Conservation (phyloP, 2,113 vertebrate species). For the Haemorhous mexicanus region DNA sequence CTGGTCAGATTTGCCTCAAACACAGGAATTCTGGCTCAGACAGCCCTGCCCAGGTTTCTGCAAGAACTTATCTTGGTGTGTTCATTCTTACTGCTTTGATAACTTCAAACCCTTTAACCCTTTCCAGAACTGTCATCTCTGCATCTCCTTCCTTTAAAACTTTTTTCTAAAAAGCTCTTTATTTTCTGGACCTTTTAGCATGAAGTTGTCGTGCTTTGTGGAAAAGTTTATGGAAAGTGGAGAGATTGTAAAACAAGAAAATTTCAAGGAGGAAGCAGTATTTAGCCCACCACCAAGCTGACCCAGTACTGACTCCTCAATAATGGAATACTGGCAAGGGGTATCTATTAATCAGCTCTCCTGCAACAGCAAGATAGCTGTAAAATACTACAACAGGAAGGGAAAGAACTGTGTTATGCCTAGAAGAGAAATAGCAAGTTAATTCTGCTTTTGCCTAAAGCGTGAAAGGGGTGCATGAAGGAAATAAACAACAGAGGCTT, state of each 20-base stretch:
- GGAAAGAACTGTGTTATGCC: background rate
- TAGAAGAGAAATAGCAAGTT: background rate
- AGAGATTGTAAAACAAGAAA: background rate
- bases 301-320: background rate
- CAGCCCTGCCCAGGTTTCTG: background rate
- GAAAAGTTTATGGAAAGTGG: background rate
- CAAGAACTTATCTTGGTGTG: background rate
- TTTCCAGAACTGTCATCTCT: background rate
- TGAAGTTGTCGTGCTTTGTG: background rate
- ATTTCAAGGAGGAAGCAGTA: conserved; percentile 1
- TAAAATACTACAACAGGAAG: background rate
- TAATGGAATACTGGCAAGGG: conserved; percentile 37
- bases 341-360: background rate
- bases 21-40: background rate
- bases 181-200: background rate
- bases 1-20: background rate
- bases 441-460: background rate
- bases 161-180: background rate
- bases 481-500: background rate
- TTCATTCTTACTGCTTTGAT: background rate
- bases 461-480: background rate
- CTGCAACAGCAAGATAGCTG: background rate
- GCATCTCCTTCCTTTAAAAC: background rate
- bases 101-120: background rate
- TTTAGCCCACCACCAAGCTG: background rate